Conservation (phyloP, 2,113 vertebrate genomes). For the Gallinago jamesoni region DNA sequence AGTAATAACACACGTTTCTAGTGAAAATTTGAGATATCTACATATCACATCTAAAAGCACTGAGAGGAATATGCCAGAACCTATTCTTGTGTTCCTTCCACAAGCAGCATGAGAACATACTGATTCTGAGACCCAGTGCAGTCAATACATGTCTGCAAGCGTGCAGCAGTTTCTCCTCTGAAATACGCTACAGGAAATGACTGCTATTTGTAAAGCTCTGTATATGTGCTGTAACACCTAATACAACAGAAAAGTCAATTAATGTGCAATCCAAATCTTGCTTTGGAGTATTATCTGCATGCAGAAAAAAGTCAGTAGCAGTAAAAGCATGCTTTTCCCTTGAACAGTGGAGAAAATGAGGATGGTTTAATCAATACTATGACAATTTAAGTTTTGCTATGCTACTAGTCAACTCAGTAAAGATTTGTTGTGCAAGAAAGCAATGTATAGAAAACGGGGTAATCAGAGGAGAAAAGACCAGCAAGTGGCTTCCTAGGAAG, state of each 20-base stretch:
- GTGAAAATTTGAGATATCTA: neutral
- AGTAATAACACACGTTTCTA: neutral
- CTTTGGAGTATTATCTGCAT: neutral
- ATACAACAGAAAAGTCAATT: conserved; percentile 42
- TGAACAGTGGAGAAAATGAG: neutral
- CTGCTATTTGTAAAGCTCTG: neutral
- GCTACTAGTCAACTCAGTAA: conserved; percentile 6
- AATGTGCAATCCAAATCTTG: neutral
- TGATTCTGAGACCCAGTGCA: neutral
- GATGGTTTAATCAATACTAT: conserved; percentile 44
- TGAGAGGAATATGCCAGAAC: neutral
- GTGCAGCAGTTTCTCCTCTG: neutral
- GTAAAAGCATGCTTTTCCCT: neutral
- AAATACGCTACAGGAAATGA: neutral
- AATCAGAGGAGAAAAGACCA: neutral
- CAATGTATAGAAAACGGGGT: neutral
- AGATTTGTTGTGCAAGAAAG: neutral
- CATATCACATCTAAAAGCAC: neutral
- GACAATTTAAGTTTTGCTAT: conserved; percentile 28
- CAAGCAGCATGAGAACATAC: neutral
- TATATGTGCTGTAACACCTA: neutral
- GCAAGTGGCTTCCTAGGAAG: neutral
- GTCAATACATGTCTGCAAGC: neutral
- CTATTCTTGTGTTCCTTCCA: neutral
- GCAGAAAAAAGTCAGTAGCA: neutral